Evolutionary conservation across 2,797 vertebrate genomes (phyloP), one percentile per base, ranked within the genome.

Genomic region (Hipposideros larvatus): DNA sequence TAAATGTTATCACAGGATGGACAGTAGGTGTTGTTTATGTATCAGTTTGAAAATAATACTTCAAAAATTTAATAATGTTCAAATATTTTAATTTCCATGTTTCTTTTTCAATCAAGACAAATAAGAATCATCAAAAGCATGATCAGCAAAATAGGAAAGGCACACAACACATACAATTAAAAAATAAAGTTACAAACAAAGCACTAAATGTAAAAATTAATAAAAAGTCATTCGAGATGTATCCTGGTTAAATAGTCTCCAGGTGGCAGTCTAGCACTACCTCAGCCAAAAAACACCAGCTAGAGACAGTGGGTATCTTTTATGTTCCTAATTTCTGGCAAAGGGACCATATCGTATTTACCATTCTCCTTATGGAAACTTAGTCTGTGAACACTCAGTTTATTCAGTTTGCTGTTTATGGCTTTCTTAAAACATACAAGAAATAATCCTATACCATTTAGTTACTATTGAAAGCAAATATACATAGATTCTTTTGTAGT

Each of bases 221-320:
- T 24, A 31, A 22, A 70, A 37, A 77, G 21, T 34, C 1, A 43
- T 87, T 70, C 19, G 18, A 26, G 10, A 46, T 78, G 51, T 28
- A 55, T 80, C 73, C 63, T 96, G 41, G 11, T 77, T 88, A 65
- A 87, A 51, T 24, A 91, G 74, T 93, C 77, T 95, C 80, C 82
- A 86, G 80, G 41, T 80, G 91, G 75, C 77, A 96, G 82, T 68
- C 78, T 77, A 85, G 43, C 8, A 34, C 77, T 48, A 18, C 31
- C 55, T 94, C 26, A 77, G n/a, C 37, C 26, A 51, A 74, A 83
- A 84, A 43, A 41, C 5, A 63, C 11, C 21, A 37, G 14, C 6
- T 57, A 24, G 28, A 86, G 15, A 57, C 3, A 1, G 7, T 19
- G 28, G 28, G 15, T 46, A 3, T 48, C 24, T 53, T 24, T 3